These are phyloP conservation scores for Asarcornis scutulata DNA, from an alignment of 2,113 vertebrate species.

Conservation along the genomic window DNA sequence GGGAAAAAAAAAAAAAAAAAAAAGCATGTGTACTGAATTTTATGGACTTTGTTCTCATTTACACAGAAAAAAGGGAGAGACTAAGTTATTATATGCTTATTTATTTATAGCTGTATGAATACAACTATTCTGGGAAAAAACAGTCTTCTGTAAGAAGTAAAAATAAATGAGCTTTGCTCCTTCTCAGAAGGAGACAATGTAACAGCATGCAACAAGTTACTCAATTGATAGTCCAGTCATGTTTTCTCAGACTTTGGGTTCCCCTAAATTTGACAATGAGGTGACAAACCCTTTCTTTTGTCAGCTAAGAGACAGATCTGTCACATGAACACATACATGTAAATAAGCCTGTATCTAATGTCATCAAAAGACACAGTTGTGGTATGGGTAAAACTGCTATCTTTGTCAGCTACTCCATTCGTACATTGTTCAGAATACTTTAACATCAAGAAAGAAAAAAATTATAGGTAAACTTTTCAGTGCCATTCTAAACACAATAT, in stretches of 20 bases:
- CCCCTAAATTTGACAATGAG: background rate
- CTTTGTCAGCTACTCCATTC: background rate
- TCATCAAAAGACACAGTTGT: background rate
- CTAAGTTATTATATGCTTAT: background rate
- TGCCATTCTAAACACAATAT: background rate
- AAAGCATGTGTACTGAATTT: background rate
- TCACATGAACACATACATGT: background rate
- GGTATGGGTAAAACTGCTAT: background rate
- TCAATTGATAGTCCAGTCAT: background rate
- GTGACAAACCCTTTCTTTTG: background rate
- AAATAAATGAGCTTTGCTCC: constrained; percentile 50
- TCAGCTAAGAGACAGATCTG: background rate
- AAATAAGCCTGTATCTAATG: background rate
- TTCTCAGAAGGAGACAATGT: constrained; percentile 62
- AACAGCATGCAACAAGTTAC: background rate
- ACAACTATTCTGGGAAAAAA: constrained; percentile 22
- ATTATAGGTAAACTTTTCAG: background rate
- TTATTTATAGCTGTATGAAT: constrained; percentile 48
- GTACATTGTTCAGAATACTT: background rate
- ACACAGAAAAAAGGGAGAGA: background rate
- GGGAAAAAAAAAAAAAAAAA: background rate
- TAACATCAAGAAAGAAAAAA: background rate
- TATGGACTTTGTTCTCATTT: background rate
- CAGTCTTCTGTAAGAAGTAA: constrained; percentile 75
- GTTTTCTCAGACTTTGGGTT: background rate